A percentile compares a stretch with the other conserved stretches of the same genome.
Evolutionary conservation across 2,797 vertebrate genomes (phyloP).

Genomic region (Poeciliopsis gracilis): DNA sequence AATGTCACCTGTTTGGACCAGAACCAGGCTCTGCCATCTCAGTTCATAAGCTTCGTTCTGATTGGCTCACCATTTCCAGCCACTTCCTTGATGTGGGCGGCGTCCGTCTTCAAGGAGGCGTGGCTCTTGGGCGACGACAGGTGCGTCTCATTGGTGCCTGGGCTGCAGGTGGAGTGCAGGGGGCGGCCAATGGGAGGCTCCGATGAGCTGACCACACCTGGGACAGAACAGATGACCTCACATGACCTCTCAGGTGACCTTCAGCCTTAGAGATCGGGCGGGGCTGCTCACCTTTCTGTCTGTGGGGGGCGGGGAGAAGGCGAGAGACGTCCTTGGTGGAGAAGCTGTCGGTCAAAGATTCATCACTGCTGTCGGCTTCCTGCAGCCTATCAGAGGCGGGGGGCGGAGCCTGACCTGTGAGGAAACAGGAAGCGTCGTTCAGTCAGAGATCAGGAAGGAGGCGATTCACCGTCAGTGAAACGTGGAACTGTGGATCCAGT

Average conservation of each 20-base stretch:
- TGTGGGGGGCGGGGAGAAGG: conserved; percentile 53
- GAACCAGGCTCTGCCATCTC: neutral
- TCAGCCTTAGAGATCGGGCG: neutral
- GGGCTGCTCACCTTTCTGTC: conserved; percentile 43
- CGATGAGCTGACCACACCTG: conserved; percentile 47
- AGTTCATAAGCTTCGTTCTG: neutral
- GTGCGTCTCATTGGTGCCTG: conserved; percentile 49
- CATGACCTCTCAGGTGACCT: neutral
- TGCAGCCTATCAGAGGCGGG: conserved; percentile 32
- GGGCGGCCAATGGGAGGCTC: conserved; percentile 55
- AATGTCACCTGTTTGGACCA: neutral
- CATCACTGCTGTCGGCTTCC: conserved; percentile 50
- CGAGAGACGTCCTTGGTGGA: conserved; percentile 55
- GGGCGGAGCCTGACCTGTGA: conserved; percentile 38
- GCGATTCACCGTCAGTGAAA: too few species aligned
- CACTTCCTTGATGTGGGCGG: conserved; percentile 77
- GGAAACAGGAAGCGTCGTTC: neutral
- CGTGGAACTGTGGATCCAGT: too few species aligned
- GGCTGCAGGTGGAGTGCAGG: conserved; percentile 24
- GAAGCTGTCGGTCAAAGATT: conserved; percentile 47
- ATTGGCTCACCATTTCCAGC: conserved; percentile 80
- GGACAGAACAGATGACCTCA: conserved; percentile 27
- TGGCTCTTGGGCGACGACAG: conserved; percentile 69
- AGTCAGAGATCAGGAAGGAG: too few species aligned
- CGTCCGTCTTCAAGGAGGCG: conserved; percentile 67